Conservation (phyloP, 1,140 invertebrate genomes). For the Drosophila azteca region DNA sequence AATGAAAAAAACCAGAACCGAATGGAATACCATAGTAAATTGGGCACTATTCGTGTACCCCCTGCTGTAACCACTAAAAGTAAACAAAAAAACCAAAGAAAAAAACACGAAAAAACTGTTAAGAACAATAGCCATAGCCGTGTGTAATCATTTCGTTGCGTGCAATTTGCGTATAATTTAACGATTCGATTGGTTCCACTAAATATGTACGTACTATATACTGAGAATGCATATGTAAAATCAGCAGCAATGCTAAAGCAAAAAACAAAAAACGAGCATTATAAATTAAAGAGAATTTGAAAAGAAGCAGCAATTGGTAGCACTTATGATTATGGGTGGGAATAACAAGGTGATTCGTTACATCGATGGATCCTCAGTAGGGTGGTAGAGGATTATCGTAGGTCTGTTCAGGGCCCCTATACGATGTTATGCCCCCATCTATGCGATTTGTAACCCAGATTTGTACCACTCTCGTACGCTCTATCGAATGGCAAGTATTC, state of each 20-base stretch:
- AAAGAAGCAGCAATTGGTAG: background rate
- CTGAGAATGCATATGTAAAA: conserved; percentile 50
- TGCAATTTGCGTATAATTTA: conserved; percentile 49
- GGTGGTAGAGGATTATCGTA: too few relatives aligned
- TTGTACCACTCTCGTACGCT: too few relatives aligned
- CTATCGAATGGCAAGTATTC: too few relatives aligned
- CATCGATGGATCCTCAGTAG: too few relatives aligned
- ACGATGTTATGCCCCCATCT: too few relatives aligned
- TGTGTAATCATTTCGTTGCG: conserved; percentile 50
- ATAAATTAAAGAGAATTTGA: conserved; percentile 56
- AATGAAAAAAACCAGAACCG: too few relatives aligned
- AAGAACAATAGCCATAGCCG: conserved; percentile 33
- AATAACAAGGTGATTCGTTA: too few relatives aligned
- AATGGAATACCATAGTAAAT: conserved; percentile 10
- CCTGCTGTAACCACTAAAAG: conserved; percentile 14
- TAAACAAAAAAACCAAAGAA: background rate
- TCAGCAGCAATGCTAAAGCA: conserved; percentile 35
- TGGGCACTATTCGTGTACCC: conserved; percentile 26
- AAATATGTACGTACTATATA: conserved; percentile 35
- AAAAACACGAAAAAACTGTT: conserved; percentile 17
- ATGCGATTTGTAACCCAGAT: too few relatives aligned
- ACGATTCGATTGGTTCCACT: conserved; percentile 54
- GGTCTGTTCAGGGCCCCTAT: too few relatives aligned
- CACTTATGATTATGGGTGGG: too few relatives aligned
- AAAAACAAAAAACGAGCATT: conserved; percentile 42